Percentiles rank a stretch among this genome's conserved stretches.
phyloP scores from a whole-genome alignment of 1,140 invertebrate genomes.

The Littorina saxatilis region DNA sequence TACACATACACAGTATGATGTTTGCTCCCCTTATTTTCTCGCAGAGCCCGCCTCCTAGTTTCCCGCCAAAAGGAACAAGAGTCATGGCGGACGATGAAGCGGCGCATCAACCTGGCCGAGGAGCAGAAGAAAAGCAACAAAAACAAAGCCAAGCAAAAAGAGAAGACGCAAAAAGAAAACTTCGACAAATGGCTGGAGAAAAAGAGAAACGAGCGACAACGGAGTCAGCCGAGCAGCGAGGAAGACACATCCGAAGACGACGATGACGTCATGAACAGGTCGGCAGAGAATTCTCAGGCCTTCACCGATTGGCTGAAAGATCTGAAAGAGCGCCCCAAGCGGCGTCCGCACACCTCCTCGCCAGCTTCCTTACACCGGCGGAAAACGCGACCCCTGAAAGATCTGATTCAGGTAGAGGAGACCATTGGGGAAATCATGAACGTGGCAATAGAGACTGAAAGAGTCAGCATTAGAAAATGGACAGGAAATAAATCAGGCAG shows the following conservation, averaged over 20 bases:
- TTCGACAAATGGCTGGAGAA: slow-evolving; percentile 59
- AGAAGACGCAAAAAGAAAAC: slow-evolving; percentile 41
- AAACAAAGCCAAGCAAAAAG: not conserved
- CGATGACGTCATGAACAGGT: not conserved
- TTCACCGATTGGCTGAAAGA: slow-evolving; percentile 26
- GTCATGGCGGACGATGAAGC: slow-evolving; percentile 35
- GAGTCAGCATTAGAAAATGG: no score
- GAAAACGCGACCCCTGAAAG: slow-evolving; percentile 8
- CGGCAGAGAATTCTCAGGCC: not conserved
- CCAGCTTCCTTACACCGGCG: not conserved
- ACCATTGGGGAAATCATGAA: no score
- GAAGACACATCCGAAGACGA: not conserved
- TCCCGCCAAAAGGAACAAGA: slow-evolving; percentile 34
- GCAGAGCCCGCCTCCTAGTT: slow-evolving; percentile 9
- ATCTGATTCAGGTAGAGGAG: slow-evolving; percentile 2
- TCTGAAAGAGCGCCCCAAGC: slow-evolving; percentile 13
- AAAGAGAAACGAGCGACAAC: slow-evolving; percentile 42
- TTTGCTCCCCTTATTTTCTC: no score
- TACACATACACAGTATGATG: no score
- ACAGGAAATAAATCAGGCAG: no score
- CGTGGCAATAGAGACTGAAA: no score
- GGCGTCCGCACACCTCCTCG: not conserved
- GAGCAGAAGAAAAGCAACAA: slow-evolving; percentile 28
- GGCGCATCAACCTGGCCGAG: slow-evolving; percentile 40
- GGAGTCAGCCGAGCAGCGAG: not conserved